These are phyloP conservation scores for Isurus oxyrinchus DNA, from an alignment of 2,113 vertebrate genomes.

Conservation along the genomic window DNA sequence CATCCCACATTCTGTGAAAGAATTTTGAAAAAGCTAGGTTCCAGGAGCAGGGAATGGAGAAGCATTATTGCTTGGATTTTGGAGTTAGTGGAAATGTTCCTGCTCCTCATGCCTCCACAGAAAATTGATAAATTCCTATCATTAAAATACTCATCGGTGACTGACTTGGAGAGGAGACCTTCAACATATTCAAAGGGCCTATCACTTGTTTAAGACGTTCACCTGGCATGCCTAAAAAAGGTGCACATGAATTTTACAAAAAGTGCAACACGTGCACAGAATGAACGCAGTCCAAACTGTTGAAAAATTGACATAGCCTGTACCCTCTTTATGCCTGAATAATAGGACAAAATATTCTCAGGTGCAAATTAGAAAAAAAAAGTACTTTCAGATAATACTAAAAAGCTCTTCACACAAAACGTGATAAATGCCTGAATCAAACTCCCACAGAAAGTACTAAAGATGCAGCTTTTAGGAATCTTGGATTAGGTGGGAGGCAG, in stretches of 20 bases:
- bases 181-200: neutral
- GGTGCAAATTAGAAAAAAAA: neutral
- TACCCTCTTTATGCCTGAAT: neutral
- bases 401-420: neutral
- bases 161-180: neutral
- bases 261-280: neutral
- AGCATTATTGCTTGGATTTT: neutral
- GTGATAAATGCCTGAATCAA: neutral
- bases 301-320: neutral
- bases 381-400: neutral
- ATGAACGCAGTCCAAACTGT: neutral
- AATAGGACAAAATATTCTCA: neutral
- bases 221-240: neutral
- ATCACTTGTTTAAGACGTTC: neutral
- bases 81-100: neutral
- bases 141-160: neutral
- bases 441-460: neutral
- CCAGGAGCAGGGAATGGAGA: neutral
- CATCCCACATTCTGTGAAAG: no score
- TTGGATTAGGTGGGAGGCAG: neutral
- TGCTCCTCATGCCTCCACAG: neutral
- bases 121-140: neutral
- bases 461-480: neutral
- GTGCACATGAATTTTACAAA: neutral
- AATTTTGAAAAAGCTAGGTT: neutral